Base-by-base conservation (phyloP, 2,797 vertebrate genomes). In the Dallia pectoralis region DNA sequence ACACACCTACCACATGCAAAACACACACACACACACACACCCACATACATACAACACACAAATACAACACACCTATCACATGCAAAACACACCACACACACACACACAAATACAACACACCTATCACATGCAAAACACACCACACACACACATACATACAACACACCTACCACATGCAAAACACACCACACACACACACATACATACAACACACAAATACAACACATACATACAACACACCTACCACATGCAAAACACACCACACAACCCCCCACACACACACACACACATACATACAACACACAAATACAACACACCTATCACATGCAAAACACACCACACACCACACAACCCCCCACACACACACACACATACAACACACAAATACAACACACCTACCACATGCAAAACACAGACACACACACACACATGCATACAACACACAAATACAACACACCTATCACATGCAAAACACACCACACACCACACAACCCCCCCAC, bases 281-380 rank as follows among this genome's bases (percentile, higher is more conserved):
- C 53, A 71, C 68, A 62, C 12, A 81, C 69, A 29, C 53, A 8
- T 36, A n/a, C n/a, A n/a, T n/a, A n/a, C n/a, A 19, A 47, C 14
- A 33, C 6, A 59, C n/a, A 32, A 8, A 14, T 9, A 3, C 4
- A 53, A 53, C 49, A 56, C 19, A n/a, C 19, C 44, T 44, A 8
- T 44, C 69, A 71, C 44, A 47, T 68, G n/a, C 66, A 67, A 3
- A 36, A 36, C 16, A 1, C 19, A 27, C 16, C 51, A 44, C 11
- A 64, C 61, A 72, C 22, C n/a, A n/a, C n/a, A n/a, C n/a, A n/a
- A n/a, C n/a, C n/a, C n/a, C n/a, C n/a, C n/a, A n/a, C 22, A 25
- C 27, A 49, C 8, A 49, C 36, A 44, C 29, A 30, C 16, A 73
- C 59, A 48, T 49, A 25, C 53, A 19, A 47, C 14, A 33, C 6